Conservation (phyloP, 1,140 invertebrate genomes). For the Rhagoletis zephyria region DNA sequence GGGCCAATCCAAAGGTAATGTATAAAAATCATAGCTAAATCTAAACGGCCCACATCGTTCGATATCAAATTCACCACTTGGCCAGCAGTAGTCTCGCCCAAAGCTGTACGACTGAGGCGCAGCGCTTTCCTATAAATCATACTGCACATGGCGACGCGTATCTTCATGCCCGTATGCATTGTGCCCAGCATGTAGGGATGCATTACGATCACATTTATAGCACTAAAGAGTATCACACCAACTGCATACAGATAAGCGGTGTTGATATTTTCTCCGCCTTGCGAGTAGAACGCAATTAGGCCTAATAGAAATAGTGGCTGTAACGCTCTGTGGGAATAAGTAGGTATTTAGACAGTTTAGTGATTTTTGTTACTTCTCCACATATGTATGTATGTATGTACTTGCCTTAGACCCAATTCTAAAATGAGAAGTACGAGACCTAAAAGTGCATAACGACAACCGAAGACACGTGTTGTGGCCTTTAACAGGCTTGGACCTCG, state of each 20-base stretch:
- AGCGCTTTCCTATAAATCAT: slow-evolving; percentile 87
- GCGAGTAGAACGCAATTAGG: slow-evolving; percentile 81
- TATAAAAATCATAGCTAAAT: slow-evolving; percentile 80
- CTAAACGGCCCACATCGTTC: slow-evolving; percentile 87
- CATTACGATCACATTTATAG: slow-evolving; percentile 81
- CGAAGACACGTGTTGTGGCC: slow-evolving; percentile 65
- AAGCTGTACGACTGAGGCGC: slow-evolving; percentile 79
- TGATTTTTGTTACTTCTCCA: background rate
- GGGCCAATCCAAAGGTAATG: slow-evolving; percentile 89
- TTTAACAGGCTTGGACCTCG: slow-evolving; percentile 64
- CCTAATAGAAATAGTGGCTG: slow-evolving; percentile 83
- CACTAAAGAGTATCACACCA: slow-evolving; percentile 80
- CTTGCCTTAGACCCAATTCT: slow-evolving; percentile 64
- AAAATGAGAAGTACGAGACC: slow-evolving; percentile 66
- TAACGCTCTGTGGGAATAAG: slow-evolving; percentile 76
- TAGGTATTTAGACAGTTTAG: background rate
- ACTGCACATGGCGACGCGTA: slow-evolving; percentile 84
- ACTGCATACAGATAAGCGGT: slow-evolving; percentile 80
- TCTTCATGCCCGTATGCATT: slow-evolving; percentile 84
- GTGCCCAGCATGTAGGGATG: slow-evolving; percentile 87
- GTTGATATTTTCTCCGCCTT: slow-evolving; percentile 72
- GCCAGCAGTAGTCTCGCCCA: slow-evolving; percentile 85
- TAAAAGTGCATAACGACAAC: slow-evolving; percentile 63
- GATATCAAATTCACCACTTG: slow-evolving; percentile 94
- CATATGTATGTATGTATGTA: background rate